Evolutionary conservation across 1,140 invertebrate species (phyloP), one percentile per base, ranked within the genome.

Genomic region (Coelopa frigida): DNA sequence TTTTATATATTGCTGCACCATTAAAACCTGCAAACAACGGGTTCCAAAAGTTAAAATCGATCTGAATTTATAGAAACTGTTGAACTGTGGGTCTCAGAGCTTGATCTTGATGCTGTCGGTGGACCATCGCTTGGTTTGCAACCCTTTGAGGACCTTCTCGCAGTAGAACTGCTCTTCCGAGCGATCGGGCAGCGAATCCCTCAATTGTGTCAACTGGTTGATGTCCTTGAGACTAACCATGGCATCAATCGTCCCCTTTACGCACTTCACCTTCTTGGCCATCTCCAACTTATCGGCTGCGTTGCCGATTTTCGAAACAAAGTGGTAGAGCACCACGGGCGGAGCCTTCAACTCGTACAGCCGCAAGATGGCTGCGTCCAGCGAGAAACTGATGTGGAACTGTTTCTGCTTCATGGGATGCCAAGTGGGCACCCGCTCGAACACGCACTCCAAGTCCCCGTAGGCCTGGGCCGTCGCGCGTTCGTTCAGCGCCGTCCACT

Each of bases 401-500:
- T 62, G 63, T 36, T 61, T 67, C 5, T 57, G 51, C 20, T 69
- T 70, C 4, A 69, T 48, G 0, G 57, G 55, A 51, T 61, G 48
- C 61, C 63, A 68, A 12, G 50, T 55, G 49, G 67, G 53, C 5
- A 60, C 51, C 3, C 65, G 64, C 49, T 69, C 63, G 23, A 70
- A 70, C n/a, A 70, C 58, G 39, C 53, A 52, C 35, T 64, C 60
- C 23, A 70, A 41, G 39, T 70, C 67, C 0, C 48, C 58, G 44
- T 67, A 70, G 1, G 66, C 63, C 36, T 70, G 66, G 0, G 59
- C 49, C n/a, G 53, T 56, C 0, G 58, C 56, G 5, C 67, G 45
- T n/a, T 70, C 66, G 41, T 64, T 70, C 2, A 70, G 29, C 0
- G 61, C 60, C 1, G 63, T 60, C 67, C 67, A 70, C 44, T 70